Evolutionary conservation across 92 coral and sea anemone species (phyloP), one percentile per base, ranked within the genome.

Genomic region (Umimayanthus kanabou): DNA sequence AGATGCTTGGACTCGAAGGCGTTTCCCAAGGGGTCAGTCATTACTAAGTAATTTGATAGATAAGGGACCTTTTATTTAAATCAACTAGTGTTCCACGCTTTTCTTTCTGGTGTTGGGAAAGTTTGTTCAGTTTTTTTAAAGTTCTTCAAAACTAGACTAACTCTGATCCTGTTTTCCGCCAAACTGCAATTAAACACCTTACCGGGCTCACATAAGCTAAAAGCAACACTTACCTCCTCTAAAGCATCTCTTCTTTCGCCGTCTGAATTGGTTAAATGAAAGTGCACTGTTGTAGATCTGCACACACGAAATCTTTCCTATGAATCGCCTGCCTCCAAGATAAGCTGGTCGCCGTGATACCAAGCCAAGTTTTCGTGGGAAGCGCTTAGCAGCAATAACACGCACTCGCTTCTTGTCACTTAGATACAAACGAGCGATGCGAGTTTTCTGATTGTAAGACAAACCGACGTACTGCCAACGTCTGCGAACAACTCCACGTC

Each of bases 381-480:
- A 85, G 28, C 83, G 90, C 73, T 82, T 89, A 39, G 80, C 88
- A 40, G 93, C 94, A 43, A 91, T 83, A 15, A 90, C 76, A 13
- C 87, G 87, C 9, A 69, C 87, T 45, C 77, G 8, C 45, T 69
- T 83, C 76, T 80, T 94, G 58, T 92, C 86, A 74, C 90, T 88
- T 71, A 95, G 84, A 82, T 87, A 95, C 39, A 95, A 89, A 77
- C 86, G 92, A 3, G 93, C 96, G 10, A 79, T 29, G 16, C 96
- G 93, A 13, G 93, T 89, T 1, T 70, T 39, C 65, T 91, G 86
- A 64, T 93, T 90, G 84, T 93, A 93, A 0, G 96, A 85, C 30
- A 93, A 77, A n/a, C 93, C 98, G 6, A 95, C 89, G 86, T 88
- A 95, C 45, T 95, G 96, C 98, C 98, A 95, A 33, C 82, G 92